Conservation (phyloP, 2,113 vertebrate species). For the Ameiurus melas region DNA sequence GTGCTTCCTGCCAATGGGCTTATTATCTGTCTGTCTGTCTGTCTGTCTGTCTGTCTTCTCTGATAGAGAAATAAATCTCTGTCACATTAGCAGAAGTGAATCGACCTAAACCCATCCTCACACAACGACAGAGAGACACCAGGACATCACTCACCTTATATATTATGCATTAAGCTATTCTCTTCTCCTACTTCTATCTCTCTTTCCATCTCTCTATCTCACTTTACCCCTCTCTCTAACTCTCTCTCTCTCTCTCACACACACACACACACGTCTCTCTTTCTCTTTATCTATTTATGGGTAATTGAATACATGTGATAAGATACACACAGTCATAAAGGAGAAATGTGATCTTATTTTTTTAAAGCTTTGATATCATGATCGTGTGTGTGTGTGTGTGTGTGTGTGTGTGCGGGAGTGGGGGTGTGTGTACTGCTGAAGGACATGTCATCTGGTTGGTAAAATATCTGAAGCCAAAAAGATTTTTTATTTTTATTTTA, state of each 20-base stretch:
- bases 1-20: background rate
- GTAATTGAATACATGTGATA: slow-evolving; percentile 39
- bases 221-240: background rate
- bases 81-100: slow-evolving; percentile 42
- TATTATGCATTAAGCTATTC: slow-evolving; percentile 43
- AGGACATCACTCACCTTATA: slow-evolving; percentile 44
- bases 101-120: slow-evolving; percentile 20
- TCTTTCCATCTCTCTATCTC: slow-evolving; percentile 20
- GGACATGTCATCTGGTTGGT: background rate
- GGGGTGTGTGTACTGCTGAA: background rate
- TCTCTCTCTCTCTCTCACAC: background rate
- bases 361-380: background rate
- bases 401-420: slow-evolving; percentile 3
- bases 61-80: slow-evolving; percentile 18
- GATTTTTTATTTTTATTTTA: background rate
- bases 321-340: slow-evolving; percentile 23
- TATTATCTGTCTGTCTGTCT: background rate
- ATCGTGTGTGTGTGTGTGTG: background rate
- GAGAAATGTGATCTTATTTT: slow-evolving; percentile 24
- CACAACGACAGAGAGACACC: slow-evolving; percentile 9
- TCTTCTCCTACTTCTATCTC: slow-evolving; percentile 10
- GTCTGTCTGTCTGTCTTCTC: background rate
- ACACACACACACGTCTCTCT: background rate
- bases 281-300: slow-evolving; percentile 8
- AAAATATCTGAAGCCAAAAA: background rate